These are phyloP conservation scores for Charanyca ferruginea DNA, from an alignment of 2,888 invertebrate species.

Conservation along the genomic window DNA sequence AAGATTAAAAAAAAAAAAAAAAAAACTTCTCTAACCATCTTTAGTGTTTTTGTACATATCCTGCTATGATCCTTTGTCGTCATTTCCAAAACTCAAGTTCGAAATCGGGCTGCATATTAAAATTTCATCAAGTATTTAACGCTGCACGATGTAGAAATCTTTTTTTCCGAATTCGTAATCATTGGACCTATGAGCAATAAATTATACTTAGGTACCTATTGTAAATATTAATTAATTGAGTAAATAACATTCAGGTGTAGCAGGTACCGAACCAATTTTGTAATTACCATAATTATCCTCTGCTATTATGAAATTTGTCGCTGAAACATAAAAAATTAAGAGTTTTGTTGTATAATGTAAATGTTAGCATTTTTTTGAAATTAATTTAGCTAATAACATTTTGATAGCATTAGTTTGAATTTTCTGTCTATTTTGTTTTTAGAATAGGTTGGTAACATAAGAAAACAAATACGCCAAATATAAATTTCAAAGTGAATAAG, in stretches of 20 bases:
- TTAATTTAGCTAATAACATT: constrained; percentile 12
- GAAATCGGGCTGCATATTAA: neutral
- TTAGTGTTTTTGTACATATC: no score
- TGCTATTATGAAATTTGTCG: neutral
- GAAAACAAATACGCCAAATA: constrained; percentile 20
- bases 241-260: neutral
- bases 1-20: no score
- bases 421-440: constrained; percentile 9
- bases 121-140: neutral
- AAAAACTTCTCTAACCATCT: no score
- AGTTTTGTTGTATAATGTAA: neutral
- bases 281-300: neutral
- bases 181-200: neutral
- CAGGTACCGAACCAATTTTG: no score
- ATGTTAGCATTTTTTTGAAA: constrained; percentile 15
- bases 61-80: no score
- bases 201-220: no score
- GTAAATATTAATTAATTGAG: neutral
- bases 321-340: constrained; percentile 12
- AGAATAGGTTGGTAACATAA: neutral
- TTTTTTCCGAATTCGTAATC: neutral
- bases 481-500: no score
- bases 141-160: neutral
- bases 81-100: neutral
- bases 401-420: constrained; percentile 7